Evolutionary conservation across 2,888 invertebrate species (phyloP).

Genomic region (Megastigmus dorsalis): DNA sequence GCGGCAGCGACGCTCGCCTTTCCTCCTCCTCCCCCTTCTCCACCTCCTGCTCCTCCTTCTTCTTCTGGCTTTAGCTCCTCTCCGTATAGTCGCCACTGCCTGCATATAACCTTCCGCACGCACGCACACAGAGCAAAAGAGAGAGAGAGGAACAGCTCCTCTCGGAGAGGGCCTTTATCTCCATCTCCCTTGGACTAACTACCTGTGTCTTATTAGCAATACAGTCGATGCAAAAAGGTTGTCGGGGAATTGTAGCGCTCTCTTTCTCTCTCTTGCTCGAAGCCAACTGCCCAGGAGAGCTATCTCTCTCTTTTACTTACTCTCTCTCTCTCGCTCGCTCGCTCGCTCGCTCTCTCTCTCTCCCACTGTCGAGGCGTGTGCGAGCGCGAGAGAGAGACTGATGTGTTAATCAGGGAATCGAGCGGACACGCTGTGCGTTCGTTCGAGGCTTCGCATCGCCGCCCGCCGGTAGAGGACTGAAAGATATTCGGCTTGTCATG

Average conservation of each 20-base stretch:
- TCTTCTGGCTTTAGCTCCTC: conserved; percentile 7
- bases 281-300: no score
- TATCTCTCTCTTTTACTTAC: no score
- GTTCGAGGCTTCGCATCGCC: conserved; percentile 18
- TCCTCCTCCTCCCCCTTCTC: conserved; percentile 17
- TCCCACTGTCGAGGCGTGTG: no score
- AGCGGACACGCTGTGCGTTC: conserved; percentile 42
- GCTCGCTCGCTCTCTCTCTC: no score
- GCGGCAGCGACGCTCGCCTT: conserved; percentile 16
- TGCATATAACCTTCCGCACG: conserved; percentile 46
- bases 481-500: conserved; percentile 46
- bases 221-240: conserved; percentile 72
- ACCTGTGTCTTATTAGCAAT: conserved; percentile 74
- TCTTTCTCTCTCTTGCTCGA: no score
- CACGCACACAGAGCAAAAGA: conserved; percentile 20
- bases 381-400: conserved; percentile 52
- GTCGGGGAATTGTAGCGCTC: conserved; percentile 56
- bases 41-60: conserved; percentile 19
- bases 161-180: conserved; percentile 50
- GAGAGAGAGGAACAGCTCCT: not conserved
- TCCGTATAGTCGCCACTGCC: not conserved
- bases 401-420: conserved; percentile 60
- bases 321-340: no score
- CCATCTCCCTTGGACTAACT: conserved; percentile 66
- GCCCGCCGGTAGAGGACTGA: not conserved